A percentile compares a stretch with the other conserved stretches of the same genome.
These are phyloP conservation scores for Harpalus rufipes DNA, from an alignment of 2,888 invertebrate species.

Conservation along the genomic window DNA sequence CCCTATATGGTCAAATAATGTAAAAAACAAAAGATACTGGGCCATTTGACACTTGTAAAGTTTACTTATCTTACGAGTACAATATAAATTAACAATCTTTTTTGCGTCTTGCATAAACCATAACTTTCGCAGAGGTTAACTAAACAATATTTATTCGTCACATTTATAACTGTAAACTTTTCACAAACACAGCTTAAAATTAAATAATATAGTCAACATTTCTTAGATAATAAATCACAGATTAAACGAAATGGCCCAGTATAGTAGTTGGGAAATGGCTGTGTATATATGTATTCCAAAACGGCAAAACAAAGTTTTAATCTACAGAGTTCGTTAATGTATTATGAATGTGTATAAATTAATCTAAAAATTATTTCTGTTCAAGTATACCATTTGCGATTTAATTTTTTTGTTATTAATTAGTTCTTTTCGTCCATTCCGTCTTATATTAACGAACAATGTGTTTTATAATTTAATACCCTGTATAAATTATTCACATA, in stretches of 20 bases:
- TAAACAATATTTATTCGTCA: conserved; percentile 13
- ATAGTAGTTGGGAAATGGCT: conserved; percentile 54
- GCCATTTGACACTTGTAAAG: conserved; percentile 55
- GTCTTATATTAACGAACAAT: conserved; percentile 65
- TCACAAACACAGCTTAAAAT: conserved; percentile 46
- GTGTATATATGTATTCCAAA: conserved; percentile 60
- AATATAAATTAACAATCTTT: conserved; percentile 42
- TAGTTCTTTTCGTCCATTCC: conserved; percentile 35
- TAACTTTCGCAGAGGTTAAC: conserved; percentile 5
- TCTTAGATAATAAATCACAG: conserved; percentile 61
- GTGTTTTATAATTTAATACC: conserved; percentile 66
- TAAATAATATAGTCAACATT: conserved; percentile 50
- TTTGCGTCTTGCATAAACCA: background rate
- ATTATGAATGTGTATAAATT: conserved; percentile 52
- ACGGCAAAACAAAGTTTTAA: conserved; percentile 40
- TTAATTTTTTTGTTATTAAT: conserved; percentile 24
- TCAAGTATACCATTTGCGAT: conserved; percentile 52
- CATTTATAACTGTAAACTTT: conserved; percentile 23
- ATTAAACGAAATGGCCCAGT: conserved; percentile 63
- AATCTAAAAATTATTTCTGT: conserved; percentile 40
- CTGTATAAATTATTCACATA: conserved; percentile 62
- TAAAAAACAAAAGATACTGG: conserved; percentile 61
- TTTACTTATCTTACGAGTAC: conserved; percentile 52
- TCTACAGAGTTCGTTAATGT: conserved; percentile 67
- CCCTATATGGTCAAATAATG: conserved; percentile 59